A percentile compares a stretch with the other conserved stretches of the same genome.
Evolutionary conservation across 2,113 vertebrate genomes (phyloP).

Genomic region (Bos javanicus): DNA sequence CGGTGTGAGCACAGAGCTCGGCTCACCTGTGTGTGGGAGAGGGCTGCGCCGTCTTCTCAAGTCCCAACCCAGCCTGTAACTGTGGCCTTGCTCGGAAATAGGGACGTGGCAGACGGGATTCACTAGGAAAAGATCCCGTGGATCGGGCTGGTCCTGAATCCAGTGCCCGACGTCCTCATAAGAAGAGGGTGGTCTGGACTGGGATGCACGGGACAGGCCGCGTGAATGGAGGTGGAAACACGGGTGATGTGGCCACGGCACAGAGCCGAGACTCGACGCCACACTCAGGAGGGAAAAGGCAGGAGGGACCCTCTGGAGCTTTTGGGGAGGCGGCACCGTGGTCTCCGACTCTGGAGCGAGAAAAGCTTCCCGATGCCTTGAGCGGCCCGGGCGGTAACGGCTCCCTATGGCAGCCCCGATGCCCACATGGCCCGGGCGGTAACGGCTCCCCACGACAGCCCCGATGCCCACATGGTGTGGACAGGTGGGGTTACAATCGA

Average conservation of each 20-base stretch:
- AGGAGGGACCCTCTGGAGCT: neutral
- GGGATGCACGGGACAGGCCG: neutral
- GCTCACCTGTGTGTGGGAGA: fast-evolving
- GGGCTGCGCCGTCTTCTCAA: neutral
- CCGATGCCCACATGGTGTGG: fast-evolving
- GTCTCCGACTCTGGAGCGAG: no score
- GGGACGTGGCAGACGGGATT: neutral
- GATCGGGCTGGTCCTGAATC: neutral
- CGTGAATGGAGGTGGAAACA: fast-evolving
- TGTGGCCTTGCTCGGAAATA: neutral
- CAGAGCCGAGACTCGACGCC: neutral
- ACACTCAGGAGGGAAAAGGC: neutral
- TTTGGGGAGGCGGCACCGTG: fast-evolving
- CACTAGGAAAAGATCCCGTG: neutral
- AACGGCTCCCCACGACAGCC: neutral
- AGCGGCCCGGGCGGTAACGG: fast-evolving
- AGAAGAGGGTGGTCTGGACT: neutral
- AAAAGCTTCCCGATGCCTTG: no score
- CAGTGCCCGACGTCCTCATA: neutral
- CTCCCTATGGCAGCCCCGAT: no score
- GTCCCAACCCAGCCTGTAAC: neutral
- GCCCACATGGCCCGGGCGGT: fast-evolving
- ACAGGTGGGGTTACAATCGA: fast-evolving
- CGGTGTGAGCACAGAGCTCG: fast-evolving
- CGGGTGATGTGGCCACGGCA: neutral